A percentile compares a stretch with the other conserved stretches of the same genome.
These are phyloP conservation scores for Clarias fuscus DNA, from an alignment of 2,797 vertebrate species.

Conservation along the genomic window DNA sequence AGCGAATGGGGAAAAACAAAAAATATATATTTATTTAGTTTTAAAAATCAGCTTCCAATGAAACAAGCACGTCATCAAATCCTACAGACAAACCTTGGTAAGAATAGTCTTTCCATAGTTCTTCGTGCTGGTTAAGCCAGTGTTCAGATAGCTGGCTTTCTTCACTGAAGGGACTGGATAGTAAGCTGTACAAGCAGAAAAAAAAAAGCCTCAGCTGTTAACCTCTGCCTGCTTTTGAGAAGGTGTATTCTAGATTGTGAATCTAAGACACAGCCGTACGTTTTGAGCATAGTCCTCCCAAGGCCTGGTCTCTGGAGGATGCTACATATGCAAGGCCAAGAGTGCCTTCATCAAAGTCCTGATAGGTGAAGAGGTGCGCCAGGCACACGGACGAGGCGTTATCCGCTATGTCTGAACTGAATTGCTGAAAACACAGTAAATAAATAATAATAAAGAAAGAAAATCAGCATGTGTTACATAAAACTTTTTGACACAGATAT, in stretches of 20 bases:
- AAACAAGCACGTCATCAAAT: neutral
- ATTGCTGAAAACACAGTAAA: slow-evolving; percentile 79
- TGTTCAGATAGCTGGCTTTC: slow-evolving; percentile 93
- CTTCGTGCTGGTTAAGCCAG: slow-evolving; percentile 96
- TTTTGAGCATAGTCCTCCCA: slow-evolving; percentile 94
- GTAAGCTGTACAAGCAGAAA: slow-evolving; percentile 77
- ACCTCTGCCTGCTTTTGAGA: neutral
- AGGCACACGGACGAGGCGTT: slow-evolving; percentile 91
- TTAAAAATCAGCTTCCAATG: neutral
- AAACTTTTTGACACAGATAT: neutral
- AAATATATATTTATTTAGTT: too few relatives aligned
- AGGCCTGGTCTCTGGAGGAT: slow-evolving; percentile 85
- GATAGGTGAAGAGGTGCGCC: slow-evolving; percentile 97
- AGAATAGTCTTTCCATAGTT: slow-evolving; percentile 99
- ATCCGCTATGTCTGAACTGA: slow-evolving; percentile 91
- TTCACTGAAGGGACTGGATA: slow-evolving; percentile 76
- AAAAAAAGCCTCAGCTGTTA: slow-evolving; percentile 19
- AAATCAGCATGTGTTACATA: neutral
- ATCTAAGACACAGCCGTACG: slow-evolving; percentile 64
- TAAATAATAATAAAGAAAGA: neutral
- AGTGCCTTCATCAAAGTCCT: slow-evolving; percentile 97
- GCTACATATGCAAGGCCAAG: slow-evolving; percentile 95
- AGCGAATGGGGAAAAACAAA: neutral
- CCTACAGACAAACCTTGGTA: slow-evolving; percentile 82
- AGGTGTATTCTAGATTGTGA: neutral